Percentiles rank a stretch among this genome's conserved stretches.
Conservation (phyloP, 2,113 vertebrate genomes). For the Mugil cephalus region DNA sequence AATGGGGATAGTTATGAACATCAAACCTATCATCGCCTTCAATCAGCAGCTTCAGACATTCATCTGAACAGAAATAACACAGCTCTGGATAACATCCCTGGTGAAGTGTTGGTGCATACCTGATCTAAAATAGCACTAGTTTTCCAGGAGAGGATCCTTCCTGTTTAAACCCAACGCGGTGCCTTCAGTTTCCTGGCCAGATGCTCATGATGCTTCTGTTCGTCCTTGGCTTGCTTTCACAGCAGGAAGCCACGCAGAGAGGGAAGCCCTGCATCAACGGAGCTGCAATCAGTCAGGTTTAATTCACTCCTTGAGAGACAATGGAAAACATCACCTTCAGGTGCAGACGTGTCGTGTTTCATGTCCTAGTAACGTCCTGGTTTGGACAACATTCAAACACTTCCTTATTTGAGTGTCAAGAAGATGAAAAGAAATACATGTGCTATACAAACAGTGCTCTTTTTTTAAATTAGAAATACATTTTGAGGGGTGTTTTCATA, state of each 20-base stretch:
- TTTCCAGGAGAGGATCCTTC: conserved; percentile 74
- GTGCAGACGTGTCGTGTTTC: background rate
- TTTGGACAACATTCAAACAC: background rate
- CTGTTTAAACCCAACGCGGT: conserved; percentile 48
- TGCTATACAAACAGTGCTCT: no score
- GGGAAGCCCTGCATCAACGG: background rate
- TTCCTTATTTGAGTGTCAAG: no score
- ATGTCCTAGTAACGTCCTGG: no score
- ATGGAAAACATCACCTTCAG: background rate
- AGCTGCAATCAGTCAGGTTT: background rate
- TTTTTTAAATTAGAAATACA: background rate
- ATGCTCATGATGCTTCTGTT: background rate
- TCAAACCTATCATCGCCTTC: conserved; percentile 17
- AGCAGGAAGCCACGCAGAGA: conserved; percentile 31
- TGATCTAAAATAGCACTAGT: conserved; percentile 66
- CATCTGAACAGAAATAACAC: conserved; percentile 38
- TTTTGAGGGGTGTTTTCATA: background rate
- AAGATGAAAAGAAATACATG: no score
- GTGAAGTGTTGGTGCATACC: conserved; percentile 38
- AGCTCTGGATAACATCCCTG: conserved; percentile 5
- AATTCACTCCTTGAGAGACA: background rate
- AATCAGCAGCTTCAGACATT: conserved; percentile 9
- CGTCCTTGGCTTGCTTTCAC: conserved; percentile 15
- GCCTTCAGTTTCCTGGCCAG: conserved; percentile 66
- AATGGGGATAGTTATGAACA: background rate